These are phyloP conservation scores for Illadopsis cleaveri DNA, from an alignment of 2,113 vertebrate genomes.

Conservation along the genomic window DNA sequence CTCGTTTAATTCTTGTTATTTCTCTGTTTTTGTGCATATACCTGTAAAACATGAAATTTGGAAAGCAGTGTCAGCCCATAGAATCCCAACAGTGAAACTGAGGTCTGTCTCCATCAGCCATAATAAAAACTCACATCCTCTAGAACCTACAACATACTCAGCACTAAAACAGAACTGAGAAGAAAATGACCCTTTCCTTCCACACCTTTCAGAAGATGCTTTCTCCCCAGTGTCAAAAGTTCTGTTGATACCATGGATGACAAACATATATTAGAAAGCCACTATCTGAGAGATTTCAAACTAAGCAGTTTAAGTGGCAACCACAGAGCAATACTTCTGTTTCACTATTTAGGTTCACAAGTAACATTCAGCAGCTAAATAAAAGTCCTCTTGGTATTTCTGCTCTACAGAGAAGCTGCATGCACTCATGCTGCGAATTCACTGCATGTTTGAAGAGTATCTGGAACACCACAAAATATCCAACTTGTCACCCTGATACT, in stretches of 20 bases:
- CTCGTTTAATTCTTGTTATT: conserved; percentile 94
- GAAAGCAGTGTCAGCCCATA: background rate
- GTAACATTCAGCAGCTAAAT: background rate
- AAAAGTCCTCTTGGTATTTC: background rate
- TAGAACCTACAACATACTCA: background rate
- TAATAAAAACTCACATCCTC: background rate
- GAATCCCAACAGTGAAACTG: background rate
- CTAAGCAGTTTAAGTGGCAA: background rate
- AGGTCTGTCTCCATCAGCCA: background rate
- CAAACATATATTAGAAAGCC: background rate
- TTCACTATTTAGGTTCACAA: background rate
- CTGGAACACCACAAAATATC: background rate
- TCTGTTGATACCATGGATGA: background rate
- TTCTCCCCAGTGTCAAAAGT: background rate
- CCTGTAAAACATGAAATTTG: conserved; percentile 69
- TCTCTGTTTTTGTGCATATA: conserved; percentile 99
- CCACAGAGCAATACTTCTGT: background rate
- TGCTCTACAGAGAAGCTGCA: background rate
- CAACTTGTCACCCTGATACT: background rate
- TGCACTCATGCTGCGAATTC: background rate
- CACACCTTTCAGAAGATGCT: background rate
- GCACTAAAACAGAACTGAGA: background rate
- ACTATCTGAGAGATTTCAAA: background rate
- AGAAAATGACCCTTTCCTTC: background rate
- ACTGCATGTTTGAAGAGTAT: background rate